These are phyloP conservation scores for Acropora yongei DNA, from an alignment of 64 coral and sea anemone genomes.

Conservation along the genomic window DNA sequence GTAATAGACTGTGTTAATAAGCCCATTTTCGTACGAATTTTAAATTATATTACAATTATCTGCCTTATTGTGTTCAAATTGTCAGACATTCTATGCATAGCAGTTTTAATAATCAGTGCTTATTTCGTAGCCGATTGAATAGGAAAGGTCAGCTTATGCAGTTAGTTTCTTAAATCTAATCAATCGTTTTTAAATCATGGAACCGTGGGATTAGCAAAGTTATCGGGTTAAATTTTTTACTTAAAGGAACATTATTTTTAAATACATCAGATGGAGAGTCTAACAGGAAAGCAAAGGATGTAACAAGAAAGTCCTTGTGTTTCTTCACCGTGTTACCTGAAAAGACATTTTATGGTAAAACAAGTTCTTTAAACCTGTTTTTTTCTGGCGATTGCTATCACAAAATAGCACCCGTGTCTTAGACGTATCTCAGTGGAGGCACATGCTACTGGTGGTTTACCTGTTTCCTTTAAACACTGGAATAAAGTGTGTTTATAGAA, in stretches of 20 bases:
- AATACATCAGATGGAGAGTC: too few species aligned
- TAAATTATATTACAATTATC: too few species aligned
- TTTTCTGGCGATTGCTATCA: not conserved
- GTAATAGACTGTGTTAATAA: too few species aligned
- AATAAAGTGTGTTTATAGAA: slow-evolving; percentile 23
- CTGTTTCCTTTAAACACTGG: not conserved
- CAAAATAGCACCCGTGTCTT: not conserved
- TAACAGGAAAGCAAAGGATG: not conserved
- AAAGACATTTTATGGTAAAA: slow-evolving; percentile 3
- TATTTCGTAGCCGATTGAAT: too few species aligned
- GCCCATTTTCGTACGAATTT: too few species aligned
- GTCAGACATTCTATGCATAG: too few species aligned
- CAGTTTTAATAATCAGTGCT: too few species aligned
- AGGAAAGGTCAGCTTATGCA: too few species aligned
- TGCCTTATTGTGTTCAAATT: too few species aligned
- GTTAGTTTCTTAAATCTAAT: not conserved
- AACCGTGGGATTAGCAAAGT: not conserved
- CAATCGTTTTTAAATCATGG: not conserved
- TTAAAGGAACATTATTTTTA: too few species aligned
- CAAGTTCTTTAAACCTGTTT: slow-evolving; percentile 5
- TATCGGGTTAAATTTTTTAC: not conserved
- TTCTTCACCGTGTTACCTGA: not conserved
- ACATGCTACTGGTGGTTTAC: not conserved
- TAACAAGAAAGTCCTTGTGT: not conserved
- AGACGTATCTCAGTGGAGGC: not conserved